A percentile compares a stretch with the other conserved stretches of the same genome.
These are phyloP conservation scores for Morpho deidamia DNA, from an alignment of 2,888 invertebrate genomes.

Conservation along the genomic window DNA sequence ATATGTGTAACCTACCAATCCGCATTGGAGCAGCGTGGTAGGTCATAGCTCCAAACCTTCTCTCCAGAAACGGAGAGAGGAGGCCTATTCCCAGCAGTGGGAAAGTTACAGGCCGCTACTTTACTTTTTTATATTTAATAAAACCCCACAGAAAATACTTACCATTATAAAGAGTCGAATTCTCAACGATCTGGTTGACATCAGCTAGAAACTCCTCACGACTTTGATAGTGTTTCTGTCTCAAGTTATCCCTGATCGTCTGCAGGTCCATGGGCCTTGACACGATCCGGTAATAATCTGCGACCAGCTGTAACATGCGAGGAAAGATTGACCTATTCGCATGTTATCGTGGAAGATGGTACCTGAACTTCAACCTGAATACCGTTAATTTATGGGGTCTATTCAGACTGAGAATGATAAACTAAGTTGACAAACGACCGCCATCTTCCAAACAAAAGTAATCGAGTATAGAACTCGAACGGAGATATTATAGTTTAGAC, in stretches of 20 bases:
- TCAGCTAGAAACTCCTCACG: conserved; percentile 97
- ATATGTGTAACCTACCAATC: too few species aligned
- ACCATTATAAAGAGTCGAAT: conserved; percentile 96
- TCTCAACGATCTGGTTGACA: conserved; percentile 97
- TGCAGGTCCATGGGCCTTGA: conserved; percentile 98
- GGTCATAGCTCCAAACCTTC: too few species aligned
- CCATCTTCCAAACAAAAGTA: too few species aligned
- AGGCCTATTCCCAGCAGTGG: too few species aligned
- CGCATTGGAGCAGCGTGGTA: too few species aligned
- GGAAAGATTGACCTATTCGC: conserved; percentile 2
- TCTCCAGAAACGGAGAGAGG: too few species aligned
- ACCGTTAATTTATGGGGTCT: not conserved
- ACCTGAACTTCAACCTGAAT: not conserved
- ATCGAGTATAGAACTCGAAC: too few species aligned
- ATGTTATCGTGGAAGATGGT: not conserved
- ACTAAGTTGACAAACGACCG: too few species aligned
- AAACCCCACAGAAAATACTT: conserved; percentile 13
- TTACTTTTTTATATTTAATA: too few species aligned
- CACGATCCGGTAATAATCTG: conserved; percentile 96
- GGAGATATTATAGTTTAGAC: too few species aligned
- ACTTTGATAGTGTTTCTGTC: conserved; percentile 94
- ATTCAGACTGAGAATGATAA: too few species aligned
- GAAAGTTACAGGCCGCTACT: too few species aligned
- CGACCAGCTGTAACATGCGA: conserved; percentile 80
- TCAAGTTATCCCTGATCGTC: conserved; percentile 93